Percentiles rank a stretch among this genome's conserved stretches.
Conservation (phyloP, 2,113 vertebrate genomes). For the Cryptomyrus ogoouensis region DNA sequence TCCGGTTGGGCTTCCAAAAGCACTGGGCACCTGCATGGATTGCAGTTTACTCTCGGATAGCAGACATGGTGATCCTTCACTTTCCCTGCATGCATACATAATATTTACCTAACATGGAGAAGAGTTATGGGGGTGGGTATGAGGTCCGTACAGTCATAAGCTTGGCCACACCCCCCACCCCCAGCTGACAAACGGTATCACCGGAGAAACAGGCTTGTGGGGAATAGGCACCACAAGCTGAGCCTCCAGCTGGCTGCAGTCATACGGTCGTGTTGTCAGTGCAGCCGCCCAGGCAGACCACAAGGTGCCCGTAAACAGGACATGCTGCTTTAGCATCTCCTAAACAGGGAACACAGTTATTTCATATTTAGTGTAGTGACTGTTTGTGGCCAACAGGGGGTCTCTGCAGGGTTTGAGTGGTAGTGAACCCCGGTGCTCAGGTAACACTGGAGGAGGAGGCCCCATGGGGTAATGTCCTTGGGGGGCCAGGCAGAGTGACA, state of each 20-base stretch:
- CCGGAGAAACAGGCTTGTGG: background rate
- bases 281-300: background rate
- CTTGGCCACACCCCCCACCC: background rate
- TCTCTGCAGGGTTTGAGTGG: background rate
- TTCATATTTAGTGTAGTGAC: background rate
- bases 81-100: background rate
- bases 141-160: background rate
- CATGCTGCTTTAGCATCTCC: background rate
- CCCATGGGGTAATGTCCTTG: background rate
- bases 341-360: background rate
- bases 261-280: background rate
- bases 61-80: background rate
- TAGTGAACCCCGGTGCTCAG: background rate
- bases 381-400: background rate
- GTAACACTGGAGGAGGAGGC: background rate
- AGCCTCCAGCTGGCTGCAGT: background rate
- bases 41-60: background rate
- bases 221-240: background rate
- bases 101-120: background rate
- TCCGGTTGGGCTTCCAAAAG: background rate
- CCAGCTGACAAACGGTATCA: background rate
- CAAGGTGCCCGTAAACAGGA: background rate
- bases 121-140: background rate
- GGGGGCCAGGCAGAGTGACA: background rate
- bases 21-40: background rate